Evolutionary conservation across 2,888 invertebrate species (phyloP).

Genomic region (Oxytorus armatus): DNA sequence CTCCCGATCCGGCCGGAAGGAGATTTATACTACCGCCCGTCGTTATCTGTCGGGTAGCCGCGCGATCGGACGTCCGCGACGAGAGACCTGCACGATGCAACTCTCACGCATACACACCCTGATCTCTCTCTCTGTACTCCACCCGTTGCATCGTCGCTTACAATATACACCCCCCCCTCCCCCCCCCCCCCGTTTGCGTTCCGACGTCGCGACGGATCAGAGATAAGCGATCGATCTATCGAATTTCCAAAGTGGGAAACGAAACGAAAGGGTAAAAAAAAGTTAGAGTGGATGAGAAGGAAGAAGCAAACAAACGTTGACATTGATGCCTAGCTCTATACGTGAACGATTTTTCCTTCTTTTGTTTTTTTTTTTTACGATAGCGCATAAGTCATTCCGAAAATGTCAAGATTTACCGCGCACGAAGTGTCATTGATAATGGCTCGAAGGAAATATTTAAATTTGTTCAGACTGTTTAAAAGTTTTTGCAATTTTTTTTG

Average conservation of each 20-base stretch:
- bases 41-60: slow-evolving; percentile 79
- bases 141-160: slow-evolving; percentile 36
- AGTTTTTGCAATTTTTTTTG: too few species aligned
- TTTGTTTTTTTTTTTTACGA: neutral
- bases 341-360: slow-evolving; percentile 20
- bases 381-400: neutral
- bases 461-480: too few species aligned
- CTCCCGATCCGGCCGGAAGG: slow-evolving; percentile 82
- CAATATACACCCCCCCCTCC: slow-evolving; percentile 40
- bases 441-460: too few species aligned
- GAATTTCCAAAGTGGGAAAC: slow-evolving; percentile 37
- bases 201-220: slow-evolving; percentile 48
- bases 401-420: too few species aligned
- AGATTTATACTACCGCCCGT: slow-evolving; percentile 82
- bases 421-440: too few species aligned
- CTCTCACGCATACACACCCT: slow-evolving; percentile 28
- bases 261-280: slow-evolving; percentile 2
- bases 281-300: too few species aligned
- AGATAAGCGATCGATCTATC: slow-evolving; percentile 74
- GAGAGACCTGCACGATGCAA: slow-evolving; percentile 51
- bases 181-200: too few species aligned
- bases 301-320: neutral
- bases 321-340: slow-evolving; percentile 24
- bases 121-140: slow-evolving; percentile 50
- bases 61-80: slow-evolving; percentile 71